Percentiles rank a stretch among this genome's conserved stretches.
Evolutionary conservation across 2,888 invertebrate species (phyloP).

Genomic region (Pecten maximus): DNA sequence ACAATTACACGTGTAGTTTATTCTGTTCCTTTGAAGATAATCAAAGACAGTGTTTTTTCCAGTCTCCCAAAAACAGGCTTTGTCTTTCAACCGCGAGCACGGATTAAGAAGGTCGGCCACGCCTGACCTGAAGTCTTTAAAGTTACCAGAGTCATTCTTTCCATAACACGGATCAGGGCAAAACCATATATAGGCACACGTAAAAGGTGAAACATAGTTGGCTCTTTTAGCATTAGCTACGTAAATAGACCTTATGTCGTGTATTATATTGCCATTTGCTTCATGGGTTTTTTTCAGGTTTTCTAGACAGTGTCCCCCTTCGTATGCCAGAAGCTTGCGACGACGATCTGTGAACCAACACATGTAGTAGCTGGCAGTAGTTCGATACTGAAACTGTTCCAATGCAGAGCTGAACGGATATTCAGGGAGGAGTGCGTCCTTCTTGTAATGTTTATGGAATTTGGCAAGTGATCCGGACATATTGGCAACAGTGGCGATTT

Average conservation of each 20-base stretch:
- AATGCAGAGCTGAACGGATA: constrained; percentile 57
- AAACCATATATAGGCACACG: constrained; percentile 74
- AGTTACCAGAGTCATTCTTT: constrained; percentile 59
- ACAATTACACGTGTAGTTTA: constrained; percentile 75
- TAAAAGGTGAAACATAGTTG: constrained; percentile 54
- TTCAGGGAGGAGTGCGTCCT: constrained; percentile 6
- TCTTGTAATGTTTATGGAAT: constrained; percentile 14
- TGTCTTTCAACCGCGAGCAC: constrained; percentile 61
- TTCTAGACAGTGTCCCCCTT: constrained; percentile 60
- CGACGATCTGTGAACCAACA: constrained; percentile 73
- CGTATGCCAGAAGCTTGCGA: constrained; percentile 55
- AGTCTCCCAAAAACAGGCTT: constrained; percentile 55
- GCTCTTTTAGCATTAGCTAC: constrained; percentile 38
- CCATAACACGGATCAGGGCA: constrained; percentile 78
- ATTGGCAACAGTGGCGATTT: constrained; percentile 57
- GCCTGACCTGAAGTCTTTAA: constrained; percentile 36
- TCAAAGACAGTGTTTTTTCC: constrained; percentile 68
- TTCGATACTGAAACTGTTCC: constrained; percentile 68
- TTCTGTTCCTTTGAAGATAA: constrained; percentile 70
- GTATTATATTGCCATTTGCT: constrained; percentile 40
- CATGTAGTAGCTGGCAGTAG: constrained; percentile 75
- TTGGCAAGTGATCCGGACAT: constrained; percentile 56
- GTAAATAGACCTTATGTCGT: constrained; percentile 41
- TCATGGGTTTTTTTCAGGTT: constrained; percentile 58
- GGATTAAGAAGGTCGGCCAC: constrained; percentile 65